These are phyloP conservation scores for Spheniscus mendiculus DNA, from an alignment of 2,113 vertebrate species.

Conservation along the genomic window DNA sequence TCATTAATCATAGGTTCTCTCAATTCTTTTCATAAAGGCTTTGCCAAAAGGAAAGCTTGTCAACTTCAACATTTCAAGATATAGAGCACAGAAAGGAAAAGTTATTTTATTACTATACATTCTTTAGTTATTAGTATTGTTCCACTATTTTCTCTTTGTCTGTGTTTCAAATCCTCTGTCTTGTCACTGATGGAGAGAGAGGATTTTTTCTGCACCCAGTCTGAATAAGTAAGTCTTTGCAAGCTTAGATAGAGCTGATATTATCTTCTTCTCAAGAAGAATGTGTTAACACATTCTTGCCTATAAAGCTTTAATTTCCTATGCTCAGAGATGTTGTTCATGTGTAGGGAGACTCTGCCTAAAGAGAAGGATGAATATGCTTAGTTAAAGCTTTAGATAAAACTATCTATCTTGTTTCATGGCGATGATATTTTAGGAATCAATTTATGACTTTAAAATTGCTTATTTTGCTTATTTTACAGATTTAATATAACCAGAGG, in stretches of 20 bases:
- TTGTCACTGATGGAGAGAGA: not conserved
- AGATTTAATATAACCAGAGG: not conserved
- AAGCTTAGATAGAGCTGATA: not conserved
- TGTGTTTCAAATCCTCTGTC: not conserved
- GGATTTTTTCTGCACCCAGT: not conserved
- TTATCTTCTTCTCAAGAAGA: not conserved
- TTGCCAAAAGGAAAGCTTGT: not conserved
- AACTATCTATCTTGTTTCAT: not conserved
- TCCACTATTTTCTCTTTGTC: not conserved
- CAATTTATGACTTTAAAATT: not conserved
- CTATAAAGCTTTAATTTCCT: not conserved
- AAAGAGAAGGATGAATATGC: not conserved
- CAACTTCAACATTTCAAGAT: slow-evolving; percentile 1
- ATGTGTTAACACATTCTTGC: not conserved
- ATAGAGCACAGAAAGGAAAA: not conserved
- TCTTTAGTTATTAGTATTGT: not conserved
- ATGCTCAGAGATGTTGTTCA: not conserved
- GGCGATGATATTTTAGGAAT: not conserved
- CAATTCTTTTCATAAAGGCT: not conserved
- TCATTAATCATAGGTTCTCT: slow-evolving; percentile 23
- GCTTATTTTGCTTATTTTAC: not conserved
- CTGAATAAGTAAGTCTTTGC: not conserved
- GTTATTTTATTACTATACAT: not conserved
- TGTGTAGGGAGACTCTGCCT: not conserved
- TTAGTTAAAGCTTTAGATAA: not conserved